Evolutionary conservation across 2,888 invertebrate species (phyloP).

Genomic region (Rhogogaster chlorosoma): DNA sequence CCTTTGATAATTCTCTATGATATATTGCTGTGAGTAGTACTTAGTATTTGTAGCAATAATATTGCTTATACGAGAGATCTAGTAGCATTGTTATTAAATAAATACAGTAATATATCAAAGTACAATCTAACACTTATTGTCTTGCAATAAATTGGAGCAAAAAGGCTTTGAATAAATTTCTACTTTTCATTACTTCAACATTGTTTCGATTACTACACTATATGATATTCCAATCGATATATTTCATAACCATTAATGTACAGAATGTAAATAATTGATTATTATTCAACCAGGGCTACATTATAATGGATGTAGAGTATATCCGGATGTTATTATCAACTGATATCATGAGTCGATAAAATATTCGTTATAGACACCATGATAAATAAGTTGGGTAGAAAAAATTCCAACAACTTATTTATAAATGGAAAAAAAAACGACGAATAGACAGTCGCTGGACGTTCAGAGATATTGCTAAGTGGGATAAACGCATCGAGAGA

Average conservation of each 20-base stretch:
- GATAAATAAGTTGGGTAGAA: neutral
- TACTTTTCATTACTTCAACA: neutral
- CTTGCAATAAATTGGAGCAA: neutral
- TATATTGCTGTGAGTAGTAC: conserved; percentile 20
- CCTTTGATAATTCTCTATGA: neutral
- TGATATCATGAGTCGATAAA: neutral
- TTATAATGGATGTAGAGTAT: neutral
- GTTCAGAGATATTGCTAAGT: neutral
- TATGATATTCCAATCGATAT: neutral
- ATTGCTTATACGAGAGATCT: neutral
- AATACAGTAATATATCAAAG: neutral
- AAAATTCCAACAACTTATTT: neutral
- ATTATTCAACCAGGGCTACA: neutral
- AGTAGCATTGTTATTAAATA: neutral
- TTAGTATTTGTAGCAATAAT: conserved; percentile 8
- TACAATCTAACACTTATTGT: neutral
- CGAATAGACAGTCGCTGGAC: neutral
- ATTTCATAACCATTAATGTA: neutral
- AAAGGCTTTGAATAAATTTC: conserved; percentile 1
- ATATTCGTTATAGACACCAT: neutral
- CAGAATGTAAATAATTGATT: conserved; percentile 1
- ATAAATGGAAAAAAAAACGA: neutral
- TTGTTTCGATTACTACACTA: neutral
- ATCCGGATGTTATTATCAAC: neutral
- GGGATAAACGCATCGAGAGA: neutral